A percentile compares a stretch with the other conserved stretches of the same genome.
These are phyloP conservation scores for Acleris holmiana DNA, from an alignment of 2,888 invertebrate genomes.

Conservation along the genomic window DNA sequence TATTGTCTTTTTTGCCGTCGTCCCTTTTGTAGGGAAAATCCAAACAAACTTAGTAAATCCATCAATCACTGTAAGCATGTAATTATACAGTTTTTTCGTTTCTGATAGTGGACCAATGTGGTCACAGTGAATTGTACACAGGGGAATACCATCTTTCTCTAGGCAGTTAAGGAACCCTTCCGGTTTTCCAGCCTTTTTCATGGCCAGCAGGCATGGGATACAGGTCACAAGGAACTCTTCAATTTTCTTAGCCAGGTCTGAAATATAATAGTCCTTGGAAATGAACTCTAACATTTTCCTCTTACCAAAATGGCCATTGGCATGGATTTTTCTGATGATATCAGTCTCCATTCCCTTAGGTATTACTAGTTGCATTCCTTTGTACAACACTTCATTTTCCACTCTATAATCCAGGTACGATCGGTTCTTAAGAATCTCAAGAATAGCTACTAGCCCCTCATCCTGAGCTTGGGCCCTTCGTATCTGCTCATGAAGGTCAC, in stretches of 20 bases:
- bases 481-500: not conserved
- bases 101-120: constrained; percentile 50
- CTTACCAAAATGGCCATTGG: constrained; percentile 43
- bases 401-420: constrained; percentile 1
- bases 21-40: constrained; percentile 50
- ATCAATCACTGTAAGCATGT: constrained; percentile 49
- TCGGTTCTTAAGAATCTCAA: constrained; percentile 7
- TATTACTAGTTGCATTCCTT: constrained; percentile 2
- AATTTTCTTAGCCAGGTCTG: constrained; percentile 38
- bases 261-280: constrained; percentile 40
- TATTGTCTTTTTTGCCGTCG: constrained; percentile 47
- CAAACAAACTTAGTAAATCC: constrained; percentile 37
- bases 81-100: constrained; percentile 48
- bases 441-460: constrained; percentile 2
- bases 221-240: constrained; percentile 38
- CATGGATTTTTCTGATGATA: constrained; percentile 40
- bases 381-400: constrained; percentile 3
- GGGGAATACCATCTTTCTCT: constrained; percentile 46
- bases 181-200: constrained; percentile 47
- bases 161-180: constrained; percentile 50
- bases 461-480: constrained; percentile 15
- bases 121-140: constrained; percentile 51
- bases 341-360: constrained; percentile 15
- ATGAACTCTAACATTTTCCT: constrained; percentile 39
- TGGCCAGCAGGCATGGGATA: constrained; percentile 42